Conservation (phyloP, 2,113 vertebrate species). For the Ploceus nigricollis region DNA sequence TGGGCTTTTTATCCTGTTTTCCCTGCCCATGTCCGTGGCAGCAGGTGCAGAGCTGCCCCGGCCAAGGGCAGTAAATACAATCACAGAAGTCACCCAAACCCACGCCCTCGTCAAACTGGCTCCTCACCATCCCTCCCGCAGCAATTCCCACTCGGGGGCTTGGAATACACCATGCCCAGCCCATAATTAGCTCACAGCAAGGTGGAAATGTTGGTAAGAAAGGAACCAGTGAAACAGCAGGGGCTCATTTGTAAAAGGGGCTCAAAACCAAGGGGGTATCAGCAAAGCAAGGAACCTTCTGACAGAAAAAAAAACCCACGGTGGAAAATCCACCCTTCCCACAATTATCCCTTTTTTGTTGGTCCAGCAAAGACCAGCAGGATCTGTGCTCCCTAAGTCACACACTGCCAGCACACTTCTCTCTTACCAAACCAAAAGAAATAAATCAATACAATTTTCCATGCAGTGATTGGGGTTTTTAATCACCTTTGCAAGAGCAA, state of each 20-base stretch:
- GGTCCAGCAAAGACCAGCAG: neutral
- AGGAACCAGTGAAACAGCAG: neutral
- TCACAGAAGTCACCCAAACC: neutral
- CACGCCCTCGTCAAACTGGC: neutral
- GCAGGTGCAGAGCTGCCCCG: slow-evolving; percentile 9
- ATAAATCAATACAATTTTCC: slow-evolving; percentile 33
- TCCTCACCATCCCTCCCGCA: neutral
- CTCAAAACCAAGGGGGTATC: neutral
- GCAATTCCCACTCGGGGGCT: neutral
- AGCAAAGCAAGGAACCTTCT: neutral
- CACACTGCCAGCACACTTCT: neutral
- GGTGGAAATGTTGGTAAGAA: neutral
- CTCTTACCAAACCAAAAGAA: neutral
- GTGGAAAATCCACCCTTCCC: neutral
- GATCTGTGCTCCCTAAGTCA: neutral
- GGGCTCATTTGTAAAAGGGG: neutral
- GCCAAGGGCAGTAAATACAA: neutral
- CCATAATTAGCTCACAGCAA: neutral
- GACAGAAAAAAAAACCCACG: accelerated
- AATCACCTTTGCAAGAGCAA: neutral
- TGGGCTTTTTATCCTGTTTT: neutral
- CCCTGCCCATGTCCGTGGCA: neutral
- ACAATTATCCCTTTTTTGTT: neutral
- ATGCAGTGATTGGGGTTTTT: neutral
- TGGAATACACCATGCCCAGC: accelerated